Evolutionary conservation across 1,140 invertebrate species (phyloP), one percentile per base, ranked within the genome.

Genomic region (Drosophila eugracilis): DNA sequence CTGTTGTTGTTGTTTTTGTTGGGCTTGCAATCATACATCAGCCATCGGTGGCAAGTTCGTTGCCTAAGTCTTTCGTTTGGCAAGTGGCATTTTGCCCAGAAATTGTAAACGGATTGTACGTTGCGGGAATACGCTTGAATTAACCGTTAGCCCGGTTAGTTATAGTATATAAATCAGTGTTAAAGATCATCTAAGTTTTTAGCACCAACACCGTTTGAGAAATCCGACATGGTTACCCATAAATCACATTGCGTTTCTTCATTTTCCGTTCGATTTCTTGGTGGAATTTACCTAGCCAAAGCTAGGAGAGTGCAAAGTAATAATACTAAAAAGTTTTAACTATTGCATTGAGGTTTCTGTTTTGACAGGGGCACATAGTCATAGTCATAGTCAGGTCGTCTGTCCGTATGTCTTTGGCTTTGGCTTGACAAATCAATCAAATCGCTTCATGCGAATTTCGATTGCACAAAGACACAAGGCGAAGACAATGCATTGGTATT

Each of bases 41-140:
- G 55, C 15, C 55, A 26, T 34, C 21, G 44, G 26, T 28, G 28
- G 65, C 78, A 88, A 88, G 83, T 88, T 88, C 67, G 75, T 83
- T 88, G 83, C 75, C 78, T 83, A 88, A 88, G 84, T 88, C 83
- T 83, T 89, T 88, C 77, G 81, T 81, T 75, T 48, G 63, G 37
- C 62, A 53, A 44, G 65, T 67, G 62, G 63, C 62, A 49, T 34
- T 66, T 34, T 5, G 26, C 12, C 30, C 10, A 12, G n/a, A 39
- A 57, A 14, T 7, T 12, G 12, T 12, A 42, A 22, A 14, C 3
- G n/a, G n/a, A n/a, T 19, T 15, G 10, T n/a, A 19, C 17, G 37
- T 19, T 3, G 12, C 17, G 12, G 37, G 41, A 22, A 42, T 22
- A n/a, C 41, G 10, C 19, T n/a, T 15, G 14, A 37, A 6, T 17